phyloP scores from a whole-genome alignment of 2,888 invertebrate genomes.

The Elysia crispata region DNA sequence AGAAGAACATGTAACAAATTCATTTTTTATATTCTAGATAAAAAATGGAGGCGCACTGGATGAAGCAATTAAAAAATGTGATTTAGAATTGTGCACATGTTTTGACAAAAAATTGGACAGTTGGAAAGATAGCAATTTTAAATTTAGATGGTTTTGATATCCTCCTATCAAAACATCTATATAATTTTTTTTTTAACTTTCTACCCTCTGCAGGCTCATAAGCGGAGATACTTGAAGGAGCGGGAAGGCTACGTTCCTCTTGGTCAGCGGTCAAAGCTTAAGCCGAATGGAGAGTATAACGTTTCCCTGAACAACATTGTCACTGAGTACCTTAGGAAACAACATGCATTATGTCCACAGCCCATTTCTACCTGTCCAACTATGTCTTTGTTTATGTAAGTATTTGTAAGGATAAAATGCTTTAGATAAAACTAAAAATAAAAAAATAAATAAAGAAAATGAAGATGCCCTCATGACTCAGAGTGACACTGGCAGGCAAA shows the following conservation, averaged over 20 bases:
- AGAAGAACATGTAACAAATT: no score
- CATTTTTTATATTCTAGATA: no score
- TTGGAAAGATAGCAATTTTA: no score
- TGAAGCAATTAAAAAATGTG: no score
- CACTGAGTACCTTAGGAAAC: slow-evolving; percentile 96
- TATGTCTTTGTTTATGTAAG: slow-evolving; percentile 89
- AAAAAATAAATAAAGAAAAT: no score
- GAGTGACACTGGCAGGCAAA: no score
- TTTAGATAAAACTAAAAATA: no score
- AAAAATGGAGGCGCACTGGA: no score
- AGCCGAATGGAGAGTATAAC: slow-evolving; percentile 53
- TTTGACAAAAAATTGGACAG: no score
- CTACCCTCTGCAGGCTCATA: neutral
- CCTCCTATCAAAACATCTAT: neutral
- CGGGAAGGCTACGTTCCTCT: slow-evolving; percentile 36
- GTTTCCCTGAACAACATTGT: slow-evolving; percentile 90
- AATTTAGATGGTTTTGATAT: no score
- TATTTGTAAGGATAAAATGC: slow-evolving; percentile 57
- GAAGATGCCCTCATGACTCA: no score
- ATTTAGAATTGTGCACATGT: no score
- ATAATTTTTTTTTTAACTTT: neutral
- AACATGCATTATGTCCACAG: slow-evolving; percentile 98
- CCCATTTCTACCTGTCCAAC: slow-evolving; percentile 98
- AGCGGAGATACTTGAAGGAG: slow-evolving; percentile 37
- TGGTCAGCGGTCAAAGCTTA: slow-evolving; percentile 28